These are phyloP conservation scores for Dasypogon diadema DNA, from an alignment of 2,888 invertebrate genomes.

Conservation along the genomic window DNA sequence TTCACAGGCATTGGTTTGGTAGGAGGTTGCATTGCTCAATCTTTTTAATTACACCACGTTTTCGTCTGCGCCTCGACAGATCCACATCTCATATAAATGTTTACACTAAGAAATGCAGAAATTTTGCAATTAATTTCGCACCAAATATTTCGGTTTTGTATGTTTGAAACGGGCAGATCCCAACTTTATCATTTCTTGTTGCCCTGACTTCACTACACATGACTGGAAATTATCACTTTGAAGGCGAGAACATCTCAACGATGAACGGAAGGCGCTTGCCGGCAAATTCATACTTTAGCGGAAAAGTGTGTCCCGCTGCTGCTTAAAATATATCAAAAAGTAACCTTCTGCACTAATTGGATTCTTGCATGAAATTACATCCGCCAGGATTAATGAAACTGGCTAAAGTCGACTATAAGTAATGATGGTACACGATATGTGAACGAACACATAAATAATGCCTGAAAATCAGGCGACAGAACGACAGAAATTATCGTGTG, in stretches of 20 bases:
- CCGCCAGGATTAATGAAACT: constrained; percentile 45
- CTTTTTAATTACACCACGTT: constrained; percentile 29
- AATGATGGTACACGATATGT: constrained; percentile 20
- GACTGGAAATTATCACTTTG: constrained; percentile 39
- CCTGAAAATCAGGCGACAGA: constrained; percentile 17
- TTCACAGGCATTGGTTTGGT: neutral
- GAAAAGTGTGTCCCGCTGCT: constrained; percentile 12
- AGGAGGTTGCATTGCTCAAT: constrained; percentile 1
- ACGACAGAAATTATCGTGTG: no score
- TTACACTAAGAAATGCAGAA: constrained; percentile 29
- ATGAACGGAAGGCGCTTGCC: constrained; percentile 8
- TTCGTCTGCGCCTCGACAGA: neutral
- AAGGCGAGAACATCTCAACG: constrained; percentile 11
- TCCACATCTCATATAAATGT: neutral
- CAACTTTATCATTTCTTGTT: neutral
- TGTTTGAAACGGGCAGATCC: constrained; percentile 18
- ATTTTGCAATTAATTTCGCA: constrained; percentile 55
- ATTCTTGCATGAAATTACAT: constrained; percentile 46
- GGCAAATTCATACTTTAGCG: neutral
- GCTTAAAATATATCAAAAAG: constrained; percentile 44
- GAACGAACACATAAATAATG: no score
- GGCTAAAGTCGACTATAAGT: constrained; percentile 34
- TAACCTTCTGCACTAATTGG: constrained; percentile 44
- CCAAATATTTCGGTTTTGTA: constrained; percentile 54
- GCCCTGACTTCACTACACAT: neutral